Evolutionary conservation across 1,140 invertebrate species (phyloP), one percentile per base, ranked within the genome.

Genomic region (Doryteuthis pealeii): DNA sequence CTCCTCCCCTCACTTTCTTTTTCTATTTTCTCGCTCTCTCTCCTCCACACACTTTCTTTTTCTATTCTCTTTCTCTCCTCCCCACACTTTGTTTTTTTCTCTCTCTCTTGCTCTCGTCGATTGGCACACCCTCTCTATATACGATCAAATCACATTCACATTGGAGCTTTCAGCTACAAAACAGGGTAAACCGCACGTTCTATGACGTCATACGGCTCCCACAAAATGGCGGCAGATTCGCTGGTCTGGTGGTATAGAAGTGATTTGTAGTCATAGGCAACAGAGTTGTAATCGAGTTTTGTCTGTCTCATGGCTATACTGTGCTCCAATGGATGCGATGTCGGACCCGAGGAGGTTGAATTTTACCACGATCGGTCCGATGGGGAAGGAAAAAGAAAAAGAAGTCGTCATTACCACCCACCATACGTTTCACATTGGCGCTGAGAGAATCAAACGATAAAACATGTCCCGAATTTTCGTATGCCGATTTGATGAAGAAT

Each of bases 391-490:
- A 84, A 62, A 83, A 83, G 35, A 85, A 81, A 78, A 89, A 89
- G 83, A 81, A 81, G 75, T 89, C 90, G 83, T 85, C 88, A 77
- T 81, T 84, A 76, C 84, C 85, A 77, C 89, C 88, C 81, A 90
- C 91, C 67, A 87, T 90, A 74, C 89, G 92, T 74, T 91, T 92
- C 83, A 85, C 86, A 68, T 83, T 92, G 76, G 87, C 88, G 81
- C 88, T 92, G 74, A 87, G 88, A 70, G 91, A 92, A 84, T 91
- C 91, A 18, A 92, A 90, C 83, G 91, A 92, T 84, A 88, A 89
- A 86, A 89, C 89, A 86, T 92, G 90, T 88, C 90, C 91, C 71
- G 91, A 92, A 87, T 91, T 90, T 88, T 91, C 90, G 87, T 92
- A 91, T 87, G 88, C 89, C 80, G 90, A 91, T 78, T 89, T 92